Base-by-base conservation (phyloP, 2,888 invertebrate genomes). In the Drosophila sordidapex region DNA sequence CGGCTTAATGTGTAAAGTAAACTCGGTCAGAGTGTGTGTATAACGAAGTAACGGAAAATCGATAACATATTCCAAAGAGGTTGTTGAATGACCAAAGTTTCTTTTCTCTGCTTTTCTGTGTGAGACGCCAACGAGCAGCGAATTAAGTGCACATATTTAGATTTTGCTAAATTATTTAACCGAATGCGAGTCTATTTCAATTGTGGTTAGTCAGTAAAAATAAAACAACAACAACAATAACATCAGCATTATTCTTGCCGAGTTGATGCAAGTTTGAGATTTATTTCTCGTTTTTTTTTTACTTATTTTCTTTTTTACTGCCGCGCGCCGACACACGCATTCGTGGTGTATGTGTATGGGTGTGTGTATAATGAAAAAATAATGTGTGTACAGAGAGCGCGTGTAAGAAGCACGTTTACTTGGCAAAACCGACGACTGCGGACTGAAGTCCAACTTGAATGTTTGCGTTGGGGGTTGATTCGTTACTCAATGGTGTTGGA, bases 351-450 rank as follows among this genome's bases (percentile, higher is more conserved):
- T 71, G 60, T 84, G 56, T 72, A 63, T 61, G 29, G n/a, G 53
- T 62, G 73, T 72, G 71, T 60, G 54, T 53, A 49, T 54, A 69
- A 61, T 62, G 65, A 52, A 59, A 67, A 70, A 67, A 68, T 61
- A 76, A 36, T 54, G 54, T 36, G 54, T 54, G 38, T 58, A 76
- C 70, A 74, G 61, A 63, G 54, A 69, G 67, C 78, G 65, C 67
- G 72, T 65, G 60, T 63, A 68, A 82, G 91, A 91, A 91, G 84
- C 91, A 89, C 90, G 90, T 91, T 89, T 90, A 81, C 71, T 85
- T 91, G 91, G 87, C 91, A 79, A 85, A 90, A 90, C 85, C 90
- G 90, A 87, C 89, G 85, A 83, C 79, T 71, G 81, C 88, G 91
- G 91, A 89, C 89, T 91, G 65, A 82, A 64, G 21, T 60, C 52